Evolutionary conservation across 2,888 invertebrate genomes (phyloP), one percentile per base, ranked within the genome.

Genomic region (Trachelus troglodyta): DNA sequence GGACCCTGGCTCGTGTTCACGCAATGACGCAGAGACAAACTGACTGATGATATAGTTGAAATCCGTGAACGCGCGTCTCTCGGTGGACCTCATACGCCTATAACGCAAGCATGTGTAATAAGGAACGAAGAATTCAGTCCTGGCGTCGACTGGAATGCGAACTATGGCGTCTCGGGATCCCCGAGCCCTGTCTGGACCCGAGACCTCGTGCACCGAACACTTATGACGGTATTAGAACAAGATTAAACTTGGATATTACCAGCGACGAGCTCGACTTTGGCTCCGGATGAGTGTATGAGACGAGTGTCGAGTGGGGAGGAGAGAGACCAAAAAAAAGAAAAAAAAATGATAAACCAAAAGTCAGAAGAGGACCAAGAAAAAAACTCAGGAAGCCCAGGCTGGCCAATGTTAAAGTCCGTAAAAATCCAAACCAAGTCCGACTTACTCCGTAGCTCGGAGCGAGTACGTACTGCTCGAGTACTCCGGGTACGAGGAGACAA

Each of bases 91-190:
- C 30, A 9, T 33, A n/a, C 33, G 33, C 69, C 12, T 69, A 69
- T 69, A 69, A 79, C 77, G 78, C 81, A 82, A 86, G 86, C 86
- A 85, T 85, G 83, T 85, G 84, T 87, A 87, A 87, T 85, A 85
- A 83, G 83, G 81, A 78, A 35, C 77, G 81, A 82, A 75, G 84
- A 85, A 87, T 86, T 83, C 80, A 80, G 80, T 82, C 79, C 83
- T 84, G 86, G 87, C 85, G 85, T 87, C 84, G 83, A 79, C 85
- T 83, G 88, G 87, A 86, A 89, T 89, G 83, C 83, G 80, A 82
- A 81, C 80, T 85, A 87, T 86, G 85, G 81, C 81, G 83, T 82
- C 79, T 77, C 80, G 80, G 74, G 69, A 76, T 71, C 77, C 69
- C 77, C 75, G 12, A 23, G 31, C 77, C 34, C 34, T 31, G 73